phyloP scores from a whole-genome alignment of 2,888 invertebrate genomes.

The Melanchra persicariae region DNA sequence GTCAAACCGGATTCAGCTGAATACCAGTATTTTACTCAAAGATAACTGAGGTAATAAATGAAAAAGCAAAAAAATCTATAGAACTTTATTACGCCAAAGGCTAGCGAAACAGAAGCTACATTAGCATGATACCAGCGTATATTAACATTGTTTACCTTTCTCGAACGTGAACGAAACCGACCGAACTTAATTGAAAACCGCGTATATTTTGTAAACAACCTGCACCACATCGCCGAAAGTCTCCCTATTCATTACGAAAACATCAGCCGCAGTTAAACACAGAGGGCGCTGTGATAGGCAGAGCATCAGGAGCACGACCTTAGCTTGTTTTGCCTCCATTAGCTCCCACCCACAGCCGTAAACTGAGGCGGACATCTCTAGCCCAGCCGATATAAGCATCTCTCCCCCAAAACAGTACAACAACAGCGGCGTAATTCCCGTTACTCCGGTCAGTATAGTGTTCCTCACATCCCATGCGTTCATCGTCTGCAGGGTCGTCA shows the following conservation, averaged over 20 bases:
- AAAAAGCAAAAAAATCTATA: not conserved
- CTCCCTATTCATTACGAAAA: constrained; percentile 79
- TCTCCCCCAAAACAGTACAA: constrained; percentile 83
- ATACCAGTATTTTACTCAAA: no score
- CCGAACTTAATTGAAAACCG: constrained; percentile 76
- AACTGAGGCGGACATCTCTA: constrained; percentile 71
- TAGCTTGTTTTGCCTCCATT: constrained; percentile 76
- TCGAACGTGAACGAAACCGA: constrained; percentile 14
- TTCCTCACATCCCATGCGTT: constrained; percentile 78
- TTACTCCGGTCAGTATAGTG: constrained; percentile 75
- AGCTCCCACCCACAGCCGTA: constrained; percentile 79
- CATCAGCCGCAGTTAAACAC: constrained; percentile 76
- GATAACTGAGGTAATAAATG: not conserved
- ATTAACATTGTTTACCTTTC: constrained; percentile 23
- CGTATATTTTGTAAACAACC: constrained; percentile 81
- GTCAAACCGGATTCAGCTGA: no score
- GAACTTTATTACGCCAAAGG: constrained; percentile 11
- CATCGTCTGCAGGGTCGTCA: constrained; percentile 80
- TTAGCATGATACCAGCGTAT: constrained; percentile 11
- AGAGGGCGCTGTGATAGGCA: constrained; percentile 74
- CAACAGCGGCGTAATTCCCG: constrained; percentile 77
- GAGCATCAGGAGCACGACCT: constrained; percentile 72
- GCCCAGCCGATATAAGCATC: constrained; percentile 74
- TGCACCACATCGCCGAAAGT: constrained; percentile 79
- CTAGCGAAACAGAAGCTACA: constrained; percentile 18